phyloP scores from a whole-genome alignment of 2,888 invertebrate genomes.

The Lochmaea crataegi region DNA sequence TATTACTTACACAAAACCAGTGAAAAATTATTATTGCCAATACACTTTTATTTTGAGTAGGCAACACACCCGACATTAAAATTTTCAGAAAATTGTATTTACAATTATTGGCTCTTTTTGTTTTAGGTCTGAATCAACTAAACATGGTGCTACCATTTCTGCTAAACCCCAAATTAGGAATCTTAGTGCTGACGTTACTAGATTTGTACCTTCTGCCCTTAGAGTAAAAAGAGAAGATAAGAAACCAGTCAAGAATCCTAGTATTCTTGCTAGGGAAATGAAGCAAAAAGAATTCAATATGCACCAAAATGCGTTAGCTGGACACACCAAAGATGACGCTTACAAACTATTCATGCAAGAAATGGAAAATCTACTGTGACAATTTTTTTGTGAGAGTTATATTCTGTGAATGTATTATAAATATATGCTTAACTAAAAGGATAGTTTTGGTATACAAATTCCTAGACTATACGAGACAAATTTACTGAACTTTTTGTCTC shows the following conservation, averaged over 20 bases:
- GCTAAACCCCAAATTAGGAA: slow-evolving; percentile 97
- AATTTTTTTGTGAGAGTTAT: not conserved
- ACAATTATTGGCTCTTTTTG: slow-evolving; percentile 9
- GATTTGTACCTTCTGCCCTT: slow-evolving; percentile 93
- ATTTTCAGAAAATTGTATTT: not conserved
- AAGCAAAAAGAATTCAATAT: slow-evolving; percentile 66
- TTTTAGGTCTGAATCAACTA: slow-evolving; percentile 66
- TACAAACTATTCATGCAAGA: slow-evolving; percentile 99
- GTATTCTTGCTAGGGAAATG: slow-evolving; percentile 68
- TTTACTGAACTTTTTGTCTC: too few species aligned
- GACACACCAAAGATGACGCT: slow-evolving; percentile 92
- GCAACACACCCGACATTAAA: too few species aligned
- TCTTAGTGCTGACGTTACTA: slow-evolving; percentile 92
- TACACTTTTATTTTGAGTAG: too few species aligned
- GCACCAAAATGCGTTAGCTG: slow-evolving; percentile 60
- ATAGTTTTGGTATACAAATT: too few species aligned
- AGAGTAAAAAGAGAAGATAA: slow-evolving; percentile 90
- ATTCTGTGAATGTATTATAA: slow-evolving; percentile 2
- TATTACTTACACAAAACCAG: too few species aligned
- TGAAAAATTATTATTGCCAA: too few species aligned
- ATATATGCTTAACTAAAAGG: slow-evolving; percentile 1
- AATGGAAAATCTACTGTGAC: slow-evolving; percentile 91
- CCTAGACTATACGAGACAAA: too few species aligned
- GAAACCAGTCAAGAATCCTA: slow-evolving; percentile 69
- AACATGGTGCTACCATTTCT: slow-evolving; percentile 82